phyloP scores from a whole-genome alignment of 2,888 invertebrate species.

The Cataglyphis rosenhaueri region DNA sequence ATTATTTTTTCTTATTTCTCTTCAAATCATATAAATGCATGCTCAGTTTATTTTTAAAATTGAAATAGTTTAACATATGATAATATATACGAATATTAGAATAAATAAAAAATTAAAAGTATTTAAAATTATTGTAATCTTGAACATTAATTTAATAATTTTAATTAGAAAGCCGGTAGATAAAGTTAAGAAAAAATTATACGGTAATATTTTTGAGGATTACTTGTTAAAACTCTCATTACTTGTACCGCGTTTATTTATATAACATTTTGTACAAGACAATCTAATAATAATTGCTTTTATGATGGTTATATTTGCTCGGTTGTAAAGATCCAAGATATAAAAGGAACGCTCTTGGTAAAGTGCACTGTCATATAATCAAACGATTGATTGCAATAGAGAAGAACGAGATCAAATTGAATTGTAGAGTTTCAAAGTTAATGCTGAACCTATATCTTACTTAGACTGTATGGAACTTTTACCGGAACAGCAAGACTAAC shows the following conservation, averaged over 20 bases:
- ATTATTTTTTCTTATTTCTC: background rate
- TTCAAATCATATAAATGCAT: background rate
- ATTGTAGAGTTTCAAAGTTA: constrained; percentile 22
- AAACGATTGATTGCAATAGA: constrained; percentile 40
- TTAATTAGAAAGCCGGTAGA: background rate
- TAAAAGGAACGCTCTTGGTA: constrained; percentile 12
- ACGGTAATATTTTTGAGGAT: constrained; percentile 7
- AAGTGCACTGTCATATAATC: constrained; percentile 52
- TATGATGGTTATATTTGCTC: constrained; percentile 11
- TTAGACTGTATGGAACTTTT: constrained; percentile 40
- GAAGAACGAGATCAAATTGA: constrained; percentile 29
- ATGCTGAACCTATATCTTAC: constrained; percentile 7
- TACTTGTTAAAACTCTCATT: constrained; percentile 11
- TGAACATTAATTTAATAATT: background rate
- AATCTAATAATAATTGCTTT: constrained; percentile 19
- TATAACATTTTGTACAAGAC: background rate
- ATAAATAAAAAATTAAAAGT: background rate
- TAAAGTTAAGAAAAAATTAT: background rate
- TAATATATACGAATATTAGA: background rate
- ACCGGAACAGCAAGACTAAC: constrained; percentile 51
- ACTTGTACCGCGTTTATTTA: constrained; percentile 1
- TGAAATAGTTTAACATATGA: background rate
- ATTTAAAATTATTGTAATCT: background rate
- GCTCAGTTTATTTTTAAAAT: background rate
- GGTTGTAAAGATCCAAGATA: constrained; percentile 38